Base-by-base conservation (phyloP, 2,113 vertebrate genomes). In the Oxyruncus cristatus region DNA sequence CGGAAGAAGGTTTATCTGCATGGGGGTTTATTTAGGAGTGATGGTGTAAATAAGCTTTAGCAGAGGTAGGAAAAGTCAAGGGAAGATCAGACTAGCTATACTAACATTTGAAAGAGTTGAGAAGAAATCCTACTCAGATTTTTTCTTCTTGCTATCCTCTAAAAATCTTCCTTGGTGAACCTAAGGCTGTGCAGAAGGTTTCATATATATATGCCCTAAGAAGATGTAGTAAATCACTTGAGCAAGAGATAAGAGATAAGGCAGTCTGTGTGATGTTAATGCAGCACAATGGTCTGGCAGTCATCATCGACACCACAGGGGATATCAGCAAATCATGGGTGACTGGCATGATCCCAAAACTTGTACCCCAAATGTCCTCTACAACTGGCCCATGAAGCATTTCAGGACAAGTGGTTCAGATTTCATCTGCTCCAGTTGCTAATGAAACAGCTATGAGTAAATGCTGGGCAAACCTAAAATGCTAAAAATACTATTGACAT, bases 191-290 rank as follows among this genome's bases (percentile, higher is more conserved):
- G 41, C 44, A 41, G 53, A 67, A 46, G 47, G 66, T 91, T 88
- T 93, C 73, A 50, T 61, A n/a, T 32, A 11, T 65, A 35, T 33
- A 17, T 46, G 28, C 68, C n/a, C 70, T 83, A 83, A 70, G 91
- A 95, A 80, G 63, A 93, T 89, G 56, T 84, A 65, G 77, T 91
- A 81, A 95, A 79, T 92, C 39, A 56, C 47, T 90, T 81, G 62
- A 74, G 52, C 13, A 44, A 89, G 70, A 96, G 91, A 85, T 80
- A 71, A 91, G 77, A 89, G 92, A 92, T 41, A 65, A 88, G 1
- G 0, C 46, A 14, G 93, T 90, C 94, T 95, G 80, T 81, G 79
- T 97, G 96, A 97, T 97, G 93, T 96, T 97, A 95, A 96, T 92
- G 91, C 70, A 90, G 68, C 78, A 63, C 71, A 66, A 49, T 44